Evolutionary conservation across 2,797 vertebrate genomes (phyloP).

Genomic region (Platyrinchus mystaceus): DNA sequence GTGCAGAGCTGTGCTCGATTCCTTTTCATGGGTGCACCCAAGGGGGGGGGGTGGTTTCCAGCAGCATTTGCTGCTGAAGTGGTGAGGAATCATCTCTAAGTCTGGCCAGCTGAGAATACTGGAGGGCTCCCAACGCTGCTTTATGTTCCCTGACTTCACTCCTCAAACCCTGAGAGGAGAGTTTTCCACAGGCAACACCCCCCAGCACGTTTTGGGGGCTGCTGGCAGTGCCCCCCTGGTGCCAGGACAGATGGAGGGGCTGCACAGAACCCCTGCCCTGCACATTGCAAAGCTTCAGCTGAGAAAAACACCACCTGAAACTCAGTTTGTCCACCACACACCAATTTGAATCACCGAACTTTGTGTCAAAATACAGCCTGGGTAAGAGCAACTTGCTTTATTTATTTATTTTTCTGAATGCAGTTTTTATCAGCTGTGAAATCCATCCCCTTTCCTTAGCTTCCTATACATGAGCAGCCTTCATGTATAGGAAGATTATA

Average conservation of each 20-base stretch:
- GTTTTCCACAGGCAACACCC: neutral
- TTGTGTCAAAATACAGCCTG: neutral
- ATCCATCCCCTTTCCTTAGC: neutral
- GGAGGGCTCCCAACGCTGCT: neutral
- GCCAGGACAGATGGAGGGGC: neutral
- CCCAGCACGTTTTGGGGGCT: neutral
- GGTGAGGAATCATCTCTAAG: neutral
- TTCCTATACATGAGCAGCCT: neutral
- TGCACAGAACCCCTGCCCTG: neutral
- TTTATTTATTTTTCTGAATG: neutral
- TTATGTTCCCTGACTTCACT: neutral
- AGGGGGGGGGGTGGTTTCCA: neutral
- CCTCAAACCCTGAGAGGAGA: neutral
- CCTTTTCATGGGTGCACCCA: neutral
- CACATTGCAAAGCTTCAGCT: neutral
- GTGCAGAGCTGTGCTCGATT: neutral
- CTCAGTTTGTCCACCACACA: neutral
- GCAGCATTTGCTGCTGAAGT: neutral
- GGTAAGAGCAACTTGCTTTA: neutral
- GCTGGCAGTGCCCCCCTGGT: neutral
- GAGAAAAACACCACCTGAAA: neutral
- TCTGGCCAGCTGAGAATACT: neutral
- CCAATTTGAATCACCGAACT: neutral
- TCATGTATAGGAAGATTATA: neutral
- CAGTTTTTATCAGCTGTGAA: neutral